Evolutionary conservation across 2,888 invertebrate species (phyloP).

Genomic region (Argynnis bischoffii): DNA sequence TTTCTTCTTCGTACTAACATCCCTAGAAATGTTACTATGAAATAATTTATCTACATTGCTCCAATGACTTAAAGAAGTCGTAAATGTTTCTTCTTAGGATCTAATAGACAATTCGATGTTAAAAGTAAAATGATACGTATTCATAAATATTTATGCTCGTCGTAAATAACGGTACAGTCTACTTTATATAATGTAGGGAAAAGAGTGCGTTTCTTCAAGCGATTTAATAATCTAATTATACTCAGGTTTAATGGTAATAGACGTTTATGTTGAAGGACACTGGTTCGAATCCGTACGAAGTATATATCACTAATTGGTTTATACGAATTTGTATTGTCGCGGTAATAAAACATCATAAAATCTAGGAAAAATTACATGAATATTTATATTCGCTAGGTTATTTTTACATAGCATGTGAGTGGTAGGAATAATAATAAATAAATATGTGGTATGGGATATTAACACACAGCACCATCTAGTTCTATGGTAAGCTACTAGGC

Average conservation of each 20-base stretch:
- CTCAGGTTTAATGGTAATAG: too few relatives aligned
- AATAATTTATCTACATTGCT: constrained; percentile 32
- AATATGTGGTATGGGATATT: too few relatives aligned
- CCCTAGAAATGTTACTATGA: constrained; percentile 6
- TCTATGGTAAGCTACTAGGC: too few relatives aligned
- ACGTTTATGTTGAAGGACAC: neutral
- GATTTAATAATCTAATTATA: constrained; percentile 6
- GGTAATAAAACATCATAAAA: too few relatives aligned
- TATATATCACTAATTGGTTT: too few relatives aligned
- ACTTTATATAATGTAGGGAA: constrained; percentile 55
- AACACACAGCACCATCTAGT: too few relatives aligned
- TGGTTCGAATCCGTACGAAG: neutral
- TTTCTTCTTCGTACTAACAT: neutral
- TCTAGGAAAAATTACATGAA: too few relatives aligned
- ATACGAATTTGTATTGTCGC: too few relatives aligned
- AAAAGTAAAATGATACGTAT: constrained; percentile 70
- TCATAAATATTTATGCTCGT: constrained; percentile 50
- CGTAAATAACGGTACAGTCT: constrained; percentile 59
- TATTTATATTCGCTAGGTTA: too few relatives aligned
- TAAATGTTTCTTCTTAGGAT: constrained; percentile 27
- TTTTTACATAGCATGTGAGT: too few relatives aligned
- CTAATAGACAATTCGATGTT: constrained; percentile 43
- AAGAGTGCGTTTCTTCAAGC: constrained; percentile 28
- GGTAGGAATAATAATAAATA: too few relatives aligned
- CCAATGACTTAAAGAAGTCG: constrained; percentile 30